These are phyloP conservation scores for Radopholus similis DNA, from an alignment of 1,140 invertebrate species.

Conservation along the genomic window DNA sequence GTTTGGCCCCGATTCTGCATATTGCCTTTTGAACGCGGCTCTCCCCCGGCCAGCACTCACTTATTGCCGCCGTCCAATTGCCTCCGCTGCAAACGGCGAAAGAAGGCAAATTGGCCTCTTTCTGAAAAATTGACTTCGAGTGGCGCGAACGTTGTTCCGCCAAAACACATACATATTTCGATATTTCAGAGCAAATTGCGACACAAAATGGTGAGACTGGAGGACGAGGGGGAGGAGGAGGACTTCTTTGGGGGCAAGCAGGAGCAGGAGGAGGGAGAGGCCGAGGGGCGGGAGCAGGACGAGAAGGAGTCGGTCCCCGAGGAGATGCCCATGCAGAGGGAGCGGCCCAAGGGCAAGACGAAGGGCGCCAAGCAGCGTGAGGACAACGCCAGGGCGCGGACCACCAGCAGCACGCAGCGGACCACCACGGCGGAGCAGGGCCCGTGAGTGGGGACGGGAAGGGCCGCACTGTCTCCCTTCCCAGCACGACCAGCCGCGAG, in stretches of 20 bases:
- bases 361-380: not conserved
- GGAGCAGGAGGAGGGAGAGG: constrained; percentile 1
- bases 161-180: too few species aligned
- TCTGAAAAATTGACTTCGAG: too few species aligned
- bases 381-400: not conserved
- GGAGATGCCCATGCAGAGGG: not conserved
- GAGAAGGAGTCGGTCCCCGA: not conserved
- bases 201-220: constrained; percentile 36
- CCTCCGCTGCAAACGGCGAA: too few species aligned
- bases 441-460: not conserved
- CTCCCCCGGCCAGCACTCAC: too few species aligned
- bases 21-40: too few species aligned
- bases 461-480: constrained; percentile 17
- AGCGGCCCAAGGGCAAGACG: not conserved
- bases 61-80: too few species aligned
- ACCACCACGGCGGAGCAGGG: not conserved
- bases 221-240: constrained; percentile 12
- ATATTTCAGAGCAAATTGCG: not conserved
- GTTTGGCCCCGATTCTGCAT: too few species aligned
- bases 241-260: constrained; percentile 7
- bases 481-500: constrained; percentile 47
- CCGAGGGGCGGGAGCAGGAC: not conserved
- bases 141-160: too few species aligned
- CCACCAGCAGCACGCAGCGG: not conserved
- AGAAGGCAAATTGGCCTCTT: too few species aligned